Conservation (phyloP, 1,140 invertebrate genomes). For the Drosophila azteca region DNA sequence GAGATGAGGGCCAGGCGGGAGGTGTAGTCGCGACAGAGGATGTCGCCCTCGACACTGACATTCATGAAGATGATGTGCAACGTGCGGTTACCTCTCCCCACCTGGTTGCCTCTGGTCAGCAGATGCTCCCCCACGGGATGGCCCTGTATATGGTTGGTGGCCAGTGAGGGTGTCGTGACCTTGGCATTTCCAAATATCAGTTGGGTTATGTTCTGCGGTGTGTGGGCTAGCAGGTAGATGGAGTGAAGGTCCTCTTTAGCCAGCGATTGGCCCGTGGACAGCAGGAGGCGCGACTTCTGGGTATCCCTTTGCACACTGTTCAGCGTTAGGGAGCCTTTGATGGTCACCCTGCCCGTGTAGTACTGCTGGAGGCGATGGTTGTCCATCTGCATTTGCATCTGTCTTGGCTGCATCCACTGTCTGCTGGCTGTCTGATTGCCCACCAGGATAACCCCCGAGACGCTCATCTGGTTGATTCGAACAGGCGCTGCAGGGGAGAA, state of each 20-base stretch:
- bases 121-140: conserved; percentile 60
- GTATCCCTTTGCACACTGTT: conserved; percentile 56
- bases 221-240: conserved; percentile 43
- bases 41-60: conserved; percentile 49
- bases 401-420: conserved; percentile 2
- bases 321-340: conserved; percentile 62
- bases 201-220: conserved; percentile 34
- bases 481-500: conserved; percentile 56
- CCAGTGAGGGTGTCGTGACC: conserved; percentile 37
- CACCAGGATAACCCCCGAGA: conserved; percentile 57
- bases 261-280: conserved; percentile 47
- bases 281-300: neutral
- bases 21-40: conserved; percentile 48
- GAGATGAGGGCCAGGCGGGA: conserved; percentile 49
- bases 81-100: neutral
- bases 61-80: conserved; percentile 68
- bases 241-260: conserved; percentile 22
- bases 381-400: neutral
- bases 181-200: conserved; percentile 58
- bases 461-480: conserved; percentile 61
- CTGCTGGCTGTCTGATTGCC: conserved; percentile 28
- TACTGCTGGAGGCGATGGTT: conserved; percentile 61
- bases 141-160: conserved; percentile 42
- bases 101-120: conserved; percentile 16
- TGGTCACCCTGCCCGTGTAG: conserved; percentile 60